Base-by-base conservation (phyloP, 2,797 vertebrate genomes). In the Pseudochaenichthys georgianus region DNA sequence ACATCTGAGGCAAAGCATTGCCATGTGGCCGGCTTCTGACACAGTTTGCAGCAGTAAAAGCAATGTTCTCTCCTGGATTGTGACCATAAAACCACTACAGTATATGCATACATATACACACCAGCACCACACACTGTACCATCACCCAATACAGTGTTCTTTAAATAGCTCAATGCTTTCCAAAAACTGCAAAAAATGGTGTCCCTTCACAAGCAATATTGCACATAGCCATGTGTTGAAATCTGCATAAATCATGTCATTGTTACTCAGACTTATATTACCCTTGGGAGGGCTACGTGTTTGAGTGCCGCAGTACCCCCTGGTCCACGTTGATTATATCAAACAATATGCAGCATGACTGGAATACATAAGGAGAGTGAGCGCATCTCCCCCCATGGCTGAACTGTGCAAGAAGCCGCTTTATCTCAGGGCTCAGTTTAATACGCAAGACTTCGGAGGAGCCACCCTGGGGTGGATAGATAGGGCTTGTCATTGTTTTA, bases 401-500 rank as follows among this genome's bases (percentile, higher is more conserved):
- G 64, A 87, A 87, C 82, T 41, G 73, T 73, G 87, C 77, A 73
- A 82, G 87, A 85, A 88, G 86, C 79, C 51, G 64, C 84, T 88
- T 93, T 92, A 94, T 93, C 92, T 91, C 87, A 66, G 83, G 81
- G 89, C 90, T 91, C 86, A 88, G 86, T 93, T 93, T 92, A 92
- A 91, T 92, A 88, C 83, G 68, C 59, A 64, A 88, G 89, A 88
- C 85, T 89, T 89, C 2, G 73, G 64, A 75, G 83, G 75, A 94
- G 89, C 89, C 89, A 91, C 92, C 91, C 89, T 85, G 90, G 87
- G 90, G 88, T 86, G 88, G 90, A 88, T 85, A 92, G 92, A 93
- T 94, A 90, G 91, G 82, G 77, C 90, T 89, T 90, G 90, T 89
- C 90, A 90, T 92, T 92, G 91, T 92, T 93, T 92, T 87, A 91